Evolutionary conservation across 1,140 invertebrate genomes (phyloP).

Genomic region (Mizuhopecten yessoensis): DNA sequence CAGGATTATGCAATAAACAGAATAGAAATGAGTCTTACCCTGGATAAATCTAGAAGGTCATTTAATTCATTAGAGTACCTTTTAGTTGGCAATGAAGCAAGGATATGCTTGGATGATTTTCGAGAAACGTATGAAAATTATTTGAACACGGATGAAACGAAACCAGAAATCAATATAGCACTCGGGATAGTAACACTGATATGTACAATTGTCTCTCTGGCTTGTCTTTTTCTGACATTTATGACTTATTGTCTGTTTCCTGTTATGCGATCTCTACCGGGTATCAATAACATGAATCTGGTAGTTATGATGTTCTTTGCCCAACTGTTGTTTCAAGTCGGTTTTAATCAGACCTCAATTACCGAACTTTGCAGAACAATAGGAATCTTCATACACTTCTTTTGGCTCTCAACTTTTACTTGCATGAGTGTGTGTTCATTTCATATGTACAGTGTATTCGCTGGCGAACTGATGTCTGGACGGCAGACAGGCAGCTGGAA

Average conservation of each 20-base stretch:
- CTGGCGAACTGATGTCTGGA: neutral
- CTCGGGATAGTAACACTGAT: conserved; percentile 48
- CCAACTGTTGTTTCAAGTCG: conserved; percentile 59
- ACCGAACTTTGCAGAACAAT: conserved; percentile 44
- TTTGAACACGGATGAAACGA: neutral
- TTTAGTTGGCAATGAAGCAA: neutral
- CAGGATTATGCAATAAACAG: conserved; percentile 18
- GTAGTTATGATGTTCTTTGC: conserved; percentile 65
- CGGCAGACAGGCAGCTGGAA: neutral
- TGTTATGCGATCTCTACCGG: conserved; percentile 68
- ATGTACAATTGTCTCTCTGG: conserved; percentile 63
- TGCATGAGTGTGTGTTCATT: conserved; percentile 66
- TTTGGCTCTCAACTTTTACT: conserved; percentile 59
- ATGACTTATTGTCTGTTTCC: conserved; percentile 68
- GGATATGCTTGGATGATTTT: conserved; percentile 26
- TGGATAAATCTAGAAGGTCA: neutral
- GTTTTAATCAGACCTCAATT: neutral
- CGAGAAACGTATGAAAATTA: neutral
- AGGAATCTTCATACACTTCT: conserved; percentile 54
- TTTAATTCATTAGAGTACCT: conserved; percentile 22
- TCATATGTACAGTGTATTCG: conserved; percentile 62
- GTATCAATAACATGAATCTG: conserved; percentile 71
- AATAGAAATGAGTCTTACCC: neutral
- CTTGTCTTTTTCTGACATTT: conserved; percentile 66
- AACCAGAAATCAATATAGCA: too few species aligned